Percentiles rank a stretch among this genome's conserved stretches.
Conservation (phyloP, 1,140 invertebrate genomes). For the Leptinotarsa lineolata region DNA sequence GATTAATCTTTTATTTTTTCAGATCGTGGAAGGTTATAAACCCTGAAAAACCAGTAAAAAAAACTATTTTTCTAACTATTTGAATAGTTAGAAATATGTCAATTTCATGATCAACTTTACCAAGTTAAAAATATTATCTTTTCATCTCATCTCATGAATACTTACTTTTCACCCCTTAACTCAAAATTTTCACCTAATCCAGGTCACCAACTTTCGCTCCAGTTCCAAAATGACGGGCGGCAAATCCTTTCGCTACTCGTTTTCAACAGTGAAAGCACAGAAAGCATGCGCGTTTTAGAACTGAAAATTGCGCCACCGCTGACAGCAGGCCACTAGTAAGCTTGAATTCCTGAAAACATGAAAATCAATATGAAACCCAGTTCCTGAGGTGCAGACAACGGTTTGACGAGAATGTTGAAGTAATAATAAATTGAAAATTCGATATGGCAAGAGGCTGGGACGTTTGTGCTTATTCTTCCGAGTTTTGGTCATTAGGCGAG, state of each 20-base stretch:
- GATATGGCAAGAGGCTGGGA: neutral
- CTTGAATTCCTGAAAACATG: slow-evolving; percentile 19
- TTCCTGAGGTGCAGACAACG: neutral
- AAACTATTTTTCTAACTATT: too few relatives aligned
- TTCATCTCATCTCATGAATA: too few relatives aligned
- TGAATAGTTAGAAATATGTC: too few relatives aligned
- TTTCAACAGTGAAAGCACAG: neutral
- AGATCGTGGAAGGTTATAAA: too few relatives aligned
- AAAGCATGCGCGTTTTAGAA: slow-evolving; percentile 12
- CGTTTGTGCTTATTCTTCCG: neutral
- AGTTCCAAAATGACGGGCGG: neutral
- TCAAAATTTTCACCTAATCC: neutral
- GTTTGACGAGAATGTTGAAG: neutral
- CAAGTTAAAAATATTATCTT: too few relatives aligned
- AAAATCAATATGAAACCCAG: slow-evolving; percentile 16
- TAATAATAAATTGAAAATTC: neutral
- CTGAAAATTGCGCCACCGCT: slow-evolving; percentile 14
- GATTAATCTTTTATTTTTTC: too few relatives aligned
- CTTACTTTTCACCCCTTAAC: neutral
- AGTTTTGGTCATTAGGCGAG: neutral
- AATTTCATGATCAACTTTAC: too few relatives aligned
- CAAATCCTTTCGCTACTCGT: neutral
- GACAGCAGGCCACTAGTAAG: neutral
- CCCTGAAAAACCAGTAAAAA: too few relatives aligned
- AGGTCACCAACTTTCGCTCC: slow-evolving; percentile 1